Evolutionary conservation across 2,113 vertebrate genomes (phyloP).

Genomic region (Paratilapia polleni): DNA sequence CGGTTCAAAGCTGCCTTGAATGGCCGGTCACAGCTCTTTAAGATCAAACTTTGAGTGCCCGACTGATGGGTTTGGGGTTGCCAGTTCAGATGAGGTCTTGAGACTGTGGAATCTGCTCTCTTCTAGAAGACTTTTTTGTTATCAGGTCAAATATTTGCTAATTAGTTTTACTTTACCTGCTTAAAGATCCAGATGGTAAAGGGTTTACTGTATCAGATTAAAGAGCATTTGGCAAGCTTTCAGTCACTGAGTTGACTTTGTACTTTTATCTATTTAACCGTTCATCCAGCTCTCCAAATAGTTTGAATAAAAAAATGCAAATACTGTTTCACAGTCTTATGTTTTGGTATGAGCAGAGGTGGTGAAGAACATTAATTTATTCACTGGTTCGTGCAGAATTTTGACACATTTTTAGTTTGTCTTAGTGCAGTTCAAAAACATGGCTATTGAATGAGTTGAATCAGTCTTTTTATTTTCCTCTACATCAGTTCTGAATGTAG

Average conservation of each 20-base stretch:
- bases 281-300: conserved; percentile 19
- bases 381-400: background rate
- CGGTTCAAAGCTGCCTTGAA: conserved; percentile 35
- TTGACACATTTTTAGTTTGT: background rate
- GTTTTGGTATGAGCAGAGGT: background rate
- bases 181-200: conserved; percentile 53
- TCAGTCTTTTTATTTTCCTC: background rate
- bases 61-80: conserved; percentile 28
- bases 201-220: conserved; percentile 43
- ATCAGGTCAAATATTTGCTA: conserved; percentile 58
- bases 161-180: conserved; percentile 35
- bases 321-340: background rate
- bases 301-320: background rate
- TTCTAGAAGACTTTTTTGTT: conserved; percentile 17
- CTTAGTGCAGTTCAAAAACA: background rate
- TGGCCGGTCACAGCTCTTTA: conserved; percentile 62
- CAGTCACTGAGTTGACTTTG: conserved; percentile 39
- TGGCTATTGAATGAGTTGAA: background rate
- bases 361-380: background rate
- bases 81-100: conserved; percentile 29
- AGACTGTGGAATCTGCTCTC: conserved; percentile 15
- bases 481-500: background rate
- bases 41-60: conserved; percentile 18
- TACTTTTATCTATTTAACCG: background rate
- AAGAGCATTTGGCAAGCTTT: conserved; percentile 51